Evolutionary conservation across 2,113 vertebrate species (phyloP).

Genomic region (Marmota monax): DNA sequence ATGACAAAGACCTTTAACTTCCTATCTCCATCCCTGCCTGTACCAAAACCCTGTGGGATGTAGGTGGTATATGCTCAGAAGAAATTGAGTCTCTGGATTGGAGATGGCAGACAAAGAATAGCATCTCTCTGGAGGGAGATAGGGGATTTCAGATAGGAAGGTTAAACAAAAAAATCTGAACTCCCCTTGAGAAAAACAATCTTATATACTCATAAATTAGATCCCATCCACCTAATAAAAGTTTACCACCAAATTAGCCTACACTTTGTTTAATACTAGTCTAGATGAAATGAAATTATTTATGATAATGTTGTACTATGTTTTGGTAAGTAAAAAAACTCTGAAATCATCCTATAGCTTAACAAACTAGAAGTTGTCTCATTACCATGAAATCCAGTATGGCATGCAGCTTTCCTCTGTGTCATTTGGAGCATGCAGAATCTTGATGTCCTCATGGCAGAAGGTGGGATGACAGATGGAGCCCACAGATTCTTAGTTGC

Average conservation of each 20-base stretch:
- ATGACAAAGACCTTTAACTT: not conserved
- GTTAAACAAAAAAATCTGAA: not conserved
- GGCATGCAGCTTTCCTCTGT: not conserved
- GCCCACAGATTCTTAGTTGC: not conserved
- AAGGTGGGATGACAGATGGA: not conserved
- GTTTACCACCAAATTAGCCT: not conserved
- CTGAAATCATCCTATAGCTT: not conserved
- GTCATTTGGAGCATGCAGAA: not conserved
- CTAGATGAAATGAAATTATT: not conserved
- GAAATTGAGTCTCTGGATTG: not conserved
- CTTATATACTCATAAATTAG: not conserved
- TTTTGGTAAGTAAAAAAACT: not conserved
- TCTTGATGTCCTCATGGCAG: not conserved
- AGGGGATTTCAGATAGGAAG: not conserved
- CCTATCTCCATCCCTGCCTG: not conserved
- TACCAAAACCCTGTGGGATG: not conserved
- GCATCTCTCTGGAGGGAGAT: not conserved
- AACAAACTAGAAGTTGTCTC: not conserved
- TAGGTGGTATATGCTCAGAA: not conserved
- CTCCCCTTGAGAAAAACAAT: not conserved
- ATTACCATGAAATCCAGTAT: accelerated
- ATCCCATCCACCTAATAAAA: not conserved
- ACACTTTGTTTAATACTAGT: not conserved
- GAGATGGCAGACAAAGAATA: not conserved
- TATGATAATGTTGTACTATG: not conserved